Percentiles rank a stretch among this genome's conserved stretches.
Evolutionary conservation across 2,113 vertebrate genomes (phyloP).

Genomic region (Picathartes gymnocephalus): DNA sequence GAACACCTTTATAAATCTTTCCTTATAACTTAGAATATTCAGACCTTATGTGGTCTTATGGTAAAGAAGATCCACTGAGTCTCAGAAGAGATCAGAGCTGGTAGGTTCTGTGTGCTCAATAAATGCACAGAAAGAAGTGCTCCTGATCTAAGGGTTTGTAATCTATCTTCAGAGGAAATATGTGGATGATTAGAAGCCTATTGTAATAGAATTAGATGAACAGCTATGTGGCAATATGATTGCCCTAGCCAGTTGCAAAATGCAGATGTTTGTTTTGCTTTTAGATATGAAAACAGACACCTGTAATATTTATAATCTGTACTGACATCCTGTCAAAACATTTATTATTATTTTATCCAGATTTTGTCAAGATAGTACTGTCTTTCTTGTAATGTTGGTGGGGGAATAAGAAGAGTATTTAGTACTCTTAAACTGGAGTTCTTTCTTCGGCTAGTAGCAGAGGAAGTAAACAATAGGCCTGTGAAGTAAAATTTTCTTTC

Average conservation of each 20-base stretch:
- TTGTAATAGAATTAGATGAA: not conserved
- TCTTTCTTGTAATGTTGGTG: not conserved
- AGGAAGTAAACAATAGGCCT: not conserved
- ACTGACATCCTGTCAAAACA: not conserved
- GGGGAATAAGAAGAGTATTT: not conserved
- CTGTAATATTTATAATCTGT: not conserved
- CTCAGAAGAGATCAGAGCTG: not conserved
- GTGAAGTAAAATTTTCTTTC: not conserved
- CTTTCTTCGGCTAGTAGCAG: not conserved
- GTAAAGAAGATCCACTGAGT: not conserved
- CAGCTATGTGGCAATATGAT: not conserved
- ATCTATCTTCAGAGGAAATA: not conserved
- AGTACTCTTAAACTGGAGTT: not conserved
- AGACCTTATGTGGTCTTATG: slow-evolving; percentile 12
- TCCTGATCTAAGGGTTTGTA: not conserved
- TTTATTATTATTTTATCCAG: not conserved
- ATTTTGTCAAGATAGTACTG: not conserved
- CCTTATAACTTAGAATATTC: slow-evolving; percentile 32
- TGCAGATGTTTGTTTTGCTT: not conserved
- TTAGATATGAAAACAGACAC: not conserved
- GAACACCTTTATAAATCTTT: slow-evolving; percentile 56
- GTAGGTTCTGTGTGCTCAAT: not conserved
- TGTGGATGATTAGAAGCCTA: not conserved
- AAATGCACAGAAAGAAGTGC: not conserved
- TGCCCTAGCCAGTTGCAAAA: not conserved